These are phyloP conservation scores for Coptodon rendalli DNA, from an alignment of 2,113 vertebrate species.

Conservation along the genomic window DNA sequence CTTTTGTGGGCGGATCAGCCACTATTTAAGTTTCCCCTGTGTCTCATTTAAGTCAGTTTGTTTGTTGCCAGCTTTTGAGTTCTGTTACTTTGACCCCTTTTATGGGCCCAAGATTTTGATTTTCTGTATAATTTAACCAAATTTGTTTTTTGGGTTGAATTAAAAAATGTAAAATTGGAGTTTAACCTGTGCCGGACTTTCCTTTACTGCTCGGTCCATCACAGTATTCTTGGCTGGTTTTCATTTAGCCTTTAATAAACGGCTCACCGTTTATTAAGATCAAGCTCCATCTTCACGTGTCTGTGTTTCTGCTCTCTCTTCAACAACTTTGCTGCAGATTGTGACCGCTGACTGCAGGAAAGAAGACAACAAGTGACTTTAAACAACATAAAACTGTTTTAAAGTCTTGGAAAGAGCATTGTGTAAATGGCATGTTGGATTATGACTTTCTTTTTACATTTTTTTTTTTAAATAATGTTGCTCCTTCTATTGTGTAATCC, in stretches of 20 bases:
- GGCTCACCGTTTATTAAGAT: too few species aligned
- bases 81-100: neutral
- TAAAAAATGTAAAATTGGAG: too few species aligned
- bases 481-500: neutral
- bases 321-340: neutral
- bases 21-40: neutral
- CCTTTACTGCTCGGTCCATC: too few species aligned
- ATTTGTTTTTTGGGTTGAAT: neutral
- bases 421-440: neutral
- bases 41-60: neutral
- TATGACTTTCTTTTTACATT: neutral
- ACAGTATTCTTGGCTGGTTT: too few species aligned
- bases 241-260: too few species aligned
- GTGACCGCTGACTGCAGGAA: neutral
- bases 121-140: neutral
- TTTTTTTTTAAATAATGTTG: neutral
- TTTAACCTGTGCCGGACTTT: too few species aligned
- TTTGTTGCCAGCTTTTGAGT: neutral
- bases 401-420: neutral
- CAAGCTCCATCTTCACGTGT: too few species aligned
- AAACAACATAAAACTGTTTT: neutral
- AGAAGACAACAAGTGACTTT: neutral
- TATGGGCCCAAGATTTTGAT: neutral
- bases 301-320: too few species aligned
- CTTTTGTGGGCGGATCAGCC: accelerated